These are phyloP conservation scores for Bhutanitis thaidina DNA, from an alignment of 2,888 invertebrate genomes.

Conservation along the genomic window DNA sequence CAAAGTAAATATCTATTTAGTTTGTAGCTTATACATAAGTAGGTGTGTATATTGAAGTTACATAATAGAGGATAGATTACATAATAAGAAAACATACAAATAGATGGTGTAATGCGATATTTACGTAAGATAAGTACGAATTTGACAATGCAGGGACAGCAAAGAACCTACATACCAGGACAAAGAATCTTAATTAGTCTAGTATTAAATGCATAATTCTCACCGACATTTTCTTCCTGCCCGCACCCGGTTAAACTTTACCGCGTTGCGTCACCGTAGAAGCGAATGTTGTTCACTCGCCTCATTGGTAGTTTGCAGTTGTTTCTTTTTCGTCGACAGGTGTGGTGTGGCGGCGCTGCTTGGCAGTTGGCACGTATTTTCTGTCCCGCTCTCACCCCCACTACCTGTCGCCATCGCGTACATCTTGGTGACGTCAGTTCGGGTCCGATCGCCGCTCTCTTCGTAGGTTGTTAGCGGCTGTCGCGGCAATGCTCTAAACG, in stretches of 20 bases:
- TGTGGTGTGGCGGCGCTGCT: conserved; percentile 56
- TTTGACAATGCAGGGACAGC: no score
- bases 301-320: conserved; percentile 29
- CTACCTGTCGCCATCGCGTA: conserved; percentile 30
- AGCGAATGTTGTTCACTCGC: conserved; percentile 36
- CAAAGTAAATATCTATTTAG: no score
- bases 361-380: conserved; percentile 26
- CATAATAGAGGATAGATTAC: no score
- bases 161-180: conserved; percentile 5
- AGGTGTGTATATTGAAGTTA: no score
- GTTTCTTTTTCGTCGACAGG: conserved; percentile 42
- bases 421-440: conserved; percentile 45
- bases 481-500: conserved; percentile 30
- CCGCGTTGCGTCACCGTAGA: conserved; percentile 36
- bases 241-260: conserved; percentile 37
- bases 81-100: no score
- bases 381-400: conserved; percentile 28
- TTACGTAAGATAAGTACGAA: no score
- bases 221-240: conserved; percentile 41
- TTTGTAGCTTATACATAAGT: no score
- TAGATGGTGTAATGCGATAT: no score
- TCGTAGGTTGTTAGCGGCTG: conserved; percentile 31
- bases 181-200: conserved; percentile 38
- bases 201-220: conserved; percentile 35
- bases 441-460: conserved; percentile 57